phyloP scores from a whole-genome alignment of 2,113 vertebrate genomes.

The Chlorodrepanis virens region DNA sequence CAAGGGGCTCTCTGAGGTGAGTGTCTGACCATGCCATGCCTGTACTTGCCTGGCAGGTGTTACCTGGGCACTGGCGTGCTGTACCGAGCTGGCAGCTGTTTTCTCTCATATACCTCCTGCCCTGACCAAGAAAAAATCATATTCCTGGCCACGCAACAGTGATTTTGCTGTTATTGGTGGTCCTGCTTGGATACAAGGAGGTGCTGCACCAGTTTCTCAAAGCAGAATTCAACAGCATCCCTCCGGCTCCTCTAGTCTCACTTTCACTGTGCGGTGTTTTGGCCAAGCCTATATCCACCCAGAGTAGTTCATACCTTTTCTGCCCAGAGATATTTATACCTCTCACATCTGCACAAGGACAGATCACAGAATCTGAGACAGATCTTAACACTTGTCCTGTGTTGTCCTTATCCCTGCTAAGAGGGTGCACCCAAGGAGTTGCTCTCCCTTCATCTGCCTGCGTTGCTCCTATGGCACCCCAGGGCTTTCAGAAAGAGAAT shows the following conservation, averaged over 20 bases:
- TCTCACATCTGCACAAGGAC: background rate
- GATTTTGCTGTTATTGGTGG: background rate
- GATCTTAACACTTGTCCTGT: background rate
- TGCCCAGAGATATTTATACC: background rate
- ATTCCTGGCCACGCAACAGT: background rate
- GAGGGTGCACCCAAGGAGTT: background rate
- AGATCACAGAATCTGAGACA: background rate
- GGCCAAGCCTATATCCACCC: background rate
- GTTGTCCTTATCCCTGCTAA: background rate
- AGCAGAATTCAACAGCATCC: background rate
- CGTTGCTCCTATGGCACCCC: rapidly evolving
- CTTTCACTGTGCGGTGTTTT: background rate
- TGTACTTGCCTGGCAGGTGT: background rate
- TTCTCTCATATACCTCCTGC: background rate
- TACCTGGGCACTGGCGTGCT: background rate
- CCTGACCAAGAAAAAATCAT: background rate
- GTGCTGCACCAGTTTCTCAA: background rate
- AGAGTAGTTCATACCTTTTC: background rate
- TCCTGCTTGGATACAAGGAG: background rate
- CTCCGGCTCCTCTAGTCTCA: background rate
- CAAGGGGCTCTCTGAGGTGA: background rate
- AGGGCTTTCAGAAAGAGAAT: background rate
- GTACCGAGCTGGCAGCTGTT: background rate
- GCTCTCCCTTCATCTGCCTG: background rate
- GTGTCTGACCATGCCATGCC: background rate